Base-by-base conservation (phyloP, 2,888 invertebrate genomes). In the Ceramica pisi region DNA sequence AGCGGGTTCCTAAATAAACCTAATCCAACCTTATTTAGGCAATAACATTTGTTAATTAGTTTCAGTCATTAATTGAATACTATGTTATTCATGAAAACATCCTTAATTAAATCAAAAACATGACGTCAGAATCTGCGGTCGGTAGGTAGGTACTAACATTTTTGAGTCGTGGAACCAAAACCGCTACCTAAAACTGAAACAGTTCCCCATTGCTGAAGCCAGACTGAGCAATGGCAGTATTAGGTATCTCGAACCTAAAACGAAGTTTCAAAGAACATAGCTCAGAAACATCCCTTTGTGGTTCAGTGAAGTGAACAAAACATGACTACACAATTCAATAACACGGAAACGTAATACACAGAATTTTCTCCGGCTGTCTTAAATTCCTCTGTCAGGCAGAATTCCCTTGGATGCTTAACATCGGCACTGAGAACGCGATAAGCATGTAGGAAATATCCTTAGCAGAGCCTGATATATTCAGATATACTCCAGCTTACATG, bases 401-500 rank as follows among this genome's bases (percentile, higher is more conserved):
- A 80, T 82, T 71, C 65, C 21, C 61, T 66, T 64, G 60, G 68
- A 83, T 74, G 71, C 71, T 75, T 75, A 74, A 67, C 71, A 77
- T 68, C 60, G 75, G 67, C 57, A 59, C 67, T 75, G 74, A 51
- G 74, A 69, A 81, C 69, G 70, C 68, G 83, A 79, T 81, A 81
- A 83, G 83, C 67, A 65, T 74, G 74, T 81, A 55, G 59, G 63
- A 63, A 69, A 75, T 80, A 80, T 71, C 59, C 72, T 46, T 60
- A 63, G 57, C 57, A 82, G 38, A 71, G 31, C 50, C 23, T 44
- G 65, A 70, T 66, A 59, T 80, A 70, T 77, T 71, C 80, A 71
- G 71, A 78, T 67, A 57, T 77, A 85, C 79, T 70, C 70, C 71
- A 70, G 76, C 81, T 87, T 88, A 84, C 64, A 76, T 48, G 75